Conservation (phyloP, 2,113 vertebrate genomes). For the Notarius lentiginosus region DNA sequence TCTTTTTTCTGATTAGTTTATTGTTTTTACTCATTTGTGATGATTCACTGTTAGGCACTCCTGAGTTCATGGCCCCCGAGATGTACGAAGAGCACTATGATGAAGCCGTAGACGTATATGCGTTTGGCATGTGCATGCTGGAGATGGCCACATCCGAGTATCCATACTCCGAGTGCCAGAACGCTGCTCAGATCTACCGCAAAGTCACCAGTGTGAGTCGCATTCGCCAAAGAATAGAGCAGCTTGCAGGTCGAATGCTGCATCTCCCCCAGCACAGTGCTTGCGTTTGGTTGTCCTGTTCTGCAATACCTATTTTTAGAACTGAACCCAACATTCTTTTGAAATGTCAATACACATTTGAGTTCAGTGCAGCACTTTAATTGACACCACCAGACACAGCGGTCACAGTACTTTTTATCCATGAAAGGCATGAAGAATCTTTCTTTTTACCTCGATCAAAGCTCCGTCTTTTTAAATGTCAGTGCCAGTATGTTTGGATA, state of each 20-base stretch:
- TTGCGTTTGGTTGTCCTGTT: neutral
- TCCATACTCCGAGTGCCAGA: slow-evolving; percentile 98
- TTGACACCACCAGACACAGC: neutral
- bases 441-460: neutral
- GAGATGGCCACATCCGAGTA: slow-evolving; percentile 99
- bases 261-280: too few species aligned
- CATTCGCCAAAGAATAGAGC: neutral
- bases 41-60: slow-evolving; percentile 78
- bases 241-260: neutral
- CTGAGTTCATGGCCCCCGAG: slow-evolving; percentile 98
- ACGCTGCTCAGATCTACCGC: slow-evolving; percentile 97
- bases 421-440: neutral
- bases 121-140: slow-evolving; percentile 99
- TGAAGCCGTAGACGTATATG: slow-evolving; percentile 94
- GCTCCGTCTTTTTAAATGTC: neutral
- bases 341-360: neutral
- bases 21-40: neutral
- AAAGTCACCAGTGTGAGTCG: slow-evolving; percentile 98
- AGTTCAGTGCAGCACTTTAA: neutral
- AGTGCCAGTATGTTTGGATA: neutral
- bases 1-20: neutral
- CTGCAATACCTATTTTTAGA: neutral
- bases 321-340: neutral
- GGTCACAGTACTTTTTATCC: neutral
- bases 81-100: slow-evolving; percentile 99